Evolutionary conservation across 1,140 invertebrate genomes (phyloP), one percentile per base, ranked within the genome.

Genomic region (Solen grandis): DNA sequence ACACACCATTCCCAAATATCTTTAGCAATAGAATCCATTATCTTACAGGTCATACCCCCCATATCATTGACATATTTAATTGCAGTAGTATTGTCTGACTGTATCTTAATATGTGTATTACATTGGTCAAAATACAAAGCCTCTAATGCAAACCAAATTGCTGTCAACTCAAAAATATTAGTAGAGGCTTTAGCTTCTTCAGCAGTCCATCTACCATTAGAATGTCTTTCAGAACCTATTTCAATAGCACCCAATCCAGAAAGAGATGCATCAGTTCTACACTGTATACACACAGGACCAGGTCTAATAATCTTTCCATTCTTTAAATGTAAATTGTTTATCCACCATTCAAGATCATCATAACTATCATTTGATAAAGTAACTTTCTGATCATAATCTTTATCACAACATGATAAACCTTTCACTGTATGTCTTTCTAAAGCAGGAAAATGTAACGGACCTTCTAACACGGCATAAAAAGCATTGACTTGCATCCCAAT

Each of bases 1-100:
- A 82, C 31, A 70, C 63, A 77, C 63, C 63, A 77, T n/a, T 82
- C 2, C 80, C 73, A 82, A 27, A 77, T 70, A 33, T 82, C 25
- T 77, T 60, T 62, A 25, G 74, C 52, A 22, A 82, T 36, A 10
- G 22, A 25, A 77, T 82, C 63, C 31, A 55, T 33, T 8, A 3
- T 8, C 16, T 31, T 33, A 38, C 60, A 82, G 14, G 5, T 46
- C 50, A 70, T 65, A 5, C 78, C 69, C 29, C 70, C 78, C 72
- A 82, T 68, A 52, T 76, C 29, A 55, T 36, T 76, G 33, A 80
- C 68, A 62, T 82, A 82, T 29, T 60, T 29, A 31, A 82, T 25
- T 41, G 72, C 70, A 16, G 50, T 46, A 46, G 54, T 50, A 69
- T 82, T 82, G 35, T 82, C 80, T 38, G 59, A 57, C 29, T 74